Conservation (phyloP, 2,888 invertebrate genomes). For the Aspidapion aeneum region DNA sequence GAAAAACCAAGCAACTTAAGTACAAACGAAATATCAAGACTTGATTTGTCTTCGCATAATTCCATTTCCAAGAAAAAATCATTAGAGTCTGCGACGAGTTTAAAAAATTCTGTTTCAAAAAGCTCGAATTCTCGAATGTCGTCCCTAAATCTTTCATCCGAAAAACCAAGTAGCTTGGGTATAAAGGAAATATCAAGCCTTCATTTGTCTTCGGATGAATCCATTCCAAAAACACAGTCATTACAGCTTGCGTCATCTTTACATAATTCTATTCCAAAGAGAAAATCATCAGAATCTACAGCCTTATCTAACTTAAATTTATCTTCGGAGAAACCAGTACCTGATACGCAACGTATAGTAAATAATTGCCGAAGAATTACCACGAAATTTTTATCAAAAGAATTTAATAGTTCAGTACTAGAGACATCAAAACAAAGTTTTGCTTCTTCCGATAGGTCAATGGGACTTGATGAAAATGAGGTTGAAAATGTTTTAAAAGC, state of each 20-base stretch:
- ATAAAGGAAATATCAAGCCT: too few relatives aligned
- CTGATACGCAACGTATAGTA: background rate
- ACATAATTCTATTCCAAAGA: background rate
- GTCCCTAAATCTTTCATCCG: background rate
- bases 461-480: background rate
- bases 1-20: background rate
- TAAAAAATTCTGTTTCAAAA: too few relatives aligned
- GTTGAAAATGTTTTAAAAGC: slow-evolving; percentile 4
- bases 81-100: too few relatives aligned
- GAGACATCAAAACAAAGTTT: background rate
- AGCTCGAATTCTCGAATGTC: background rate
- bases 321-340: background rate
- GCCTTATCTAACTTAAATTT: background rate
- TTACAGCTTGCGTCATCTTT: background rate
- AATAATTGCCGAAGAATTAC: too few relatives aligned
- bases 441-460: background rate
- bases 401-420: background rate
- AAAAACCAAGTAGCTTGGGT: too few relatives aligned
- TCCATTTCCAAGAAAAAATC: background rate
- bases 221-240: too few relatives aligned
- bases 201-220: too few relatives aligned
- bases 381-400: too few relatives aligned
- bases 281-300: background rate
- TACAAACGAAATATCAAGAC: too few relatives aligned
- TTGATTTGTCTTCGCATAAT: too few relatives aligned